Evolutionary conservation across 2,797 vertebrate genomes (phyloP).

Genomic region (Carcharodon carcharias): DNA sequence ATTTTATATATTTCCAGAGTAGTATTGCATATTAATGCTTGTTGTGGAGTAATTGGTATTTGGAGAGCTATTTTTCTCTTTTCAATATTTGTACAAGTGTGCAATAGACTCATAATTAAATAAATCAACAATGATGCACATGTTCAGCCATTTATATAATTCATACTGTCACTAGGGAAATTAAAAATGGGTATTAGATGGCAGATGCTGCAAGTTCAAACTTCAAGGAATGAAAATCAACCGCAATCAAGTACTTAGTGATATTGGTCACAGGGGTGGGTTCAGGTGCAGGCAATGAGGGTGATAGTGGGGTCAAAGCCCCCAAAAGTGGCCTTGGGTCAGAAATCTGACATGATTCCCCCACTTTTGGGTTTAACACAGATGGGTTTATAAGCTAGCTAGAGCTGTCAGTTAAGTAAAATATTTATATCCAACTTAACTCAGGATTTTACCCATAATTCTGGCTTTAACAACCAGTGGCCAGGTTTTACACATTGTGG

Average conservation of each 20-base stretch:
- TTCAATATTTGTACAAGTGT: not conserved
- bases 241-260: not conserved
- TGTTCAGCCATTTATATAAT: not conserved
- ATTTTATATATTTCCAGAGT: not conserved
- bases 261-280: not conserved
- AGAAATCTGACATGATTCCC: not conserved
- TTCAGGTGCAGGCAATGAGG: not conserved
- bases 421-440: not conserved
- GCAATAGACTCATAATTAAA: not conserved
- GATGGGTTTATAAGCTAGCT: not conserved
- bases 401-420: not conserved
- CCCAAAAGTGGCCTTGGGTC: not conserved
- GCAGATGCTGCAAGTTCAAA: not conserved
- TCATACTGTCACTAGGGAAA: not conserved
- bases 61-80: not conserved
- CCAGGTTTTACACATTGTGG: not conserved
- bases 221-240: not conserved
- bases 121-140: not conserved
- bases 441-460: not conserved
- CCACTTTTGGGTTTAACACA: not conserved
- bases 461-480: not conserved
- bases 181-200: not conserved
- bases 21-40: not conserved
- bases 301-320: not conserved
- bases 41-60: slow-evolving; percentile 1